Evolutionary conservation across 2,113 vertebrate species (phyloP).

Genomic region (Perca fluviatilis): DNA sequence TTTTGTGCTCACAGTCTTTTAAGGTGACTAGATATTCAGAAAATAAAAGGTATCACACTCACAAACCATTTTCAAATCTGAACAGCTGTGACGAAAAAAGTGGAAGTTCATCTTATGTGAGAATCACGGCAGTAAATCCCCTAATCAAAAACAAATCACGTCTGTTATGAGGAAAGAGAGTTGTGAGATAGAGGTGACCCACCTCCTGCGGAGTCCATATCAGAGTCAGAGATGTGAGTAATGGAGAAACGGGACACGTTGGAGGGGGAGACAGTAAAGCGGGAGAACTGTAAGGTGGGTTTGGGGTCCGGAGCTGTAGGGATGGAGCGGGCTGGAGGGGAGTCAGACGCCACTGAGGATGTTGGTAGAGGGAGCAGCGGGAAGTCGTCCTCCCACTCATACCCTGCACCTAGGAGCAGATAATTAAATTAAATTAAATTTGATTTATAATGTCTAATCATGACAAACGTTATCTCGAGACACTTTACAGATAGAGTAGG

Average conservation of each 20-base stretch:
- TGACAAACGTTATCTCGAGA: too few relatives aligned
- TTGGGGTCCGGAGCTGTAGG: constrained; percentile 70
- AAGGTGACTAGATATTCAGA: not conserved
- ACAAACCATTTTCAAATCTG: too few relatives aligned
- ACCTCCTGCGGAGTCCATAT: constrained; percentile 91
- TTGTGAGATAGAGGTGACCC: constrained; percentile 9
- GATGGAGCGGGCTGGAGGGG: constrained; percentile 26
- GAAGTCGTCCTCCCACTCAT: constrained; percentile 91
- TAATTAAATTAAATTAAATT: too few relatives aligned
- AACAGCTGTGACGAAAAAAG: too few relatives aligned
- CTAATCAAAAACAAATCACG: not conserved
- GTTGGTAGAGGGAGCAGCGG: constrained; percentile 84
- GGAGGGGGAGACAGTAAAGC: constrained; percentile 93
- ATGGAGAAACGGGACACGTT: constrained; percentile 94
- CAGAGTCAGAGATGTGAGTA: constrained; percentile 93
- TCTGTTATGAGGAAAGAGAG: not conserved
- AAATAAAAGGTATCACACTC: not conserved
- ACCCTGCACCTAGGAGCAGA: constrained; percentile 83
- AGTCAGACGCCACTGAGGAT: constrained; percentile 71
- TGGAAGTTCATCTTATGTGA: too few relatives aligned
- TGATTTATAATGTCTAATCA: too few relatives aligned
- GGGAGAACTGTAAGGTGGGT: constrained; percentile 85
- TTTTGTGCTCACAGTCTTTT: not conserved
- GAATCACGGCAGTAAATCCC: not conserved
- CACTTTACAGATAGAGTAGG: too few relatives aligned